These are phyloP conservation scores for Melanotaenia duboulayi DNA, from an alignment of 2,113 vertebrate genomes.

Conservation along the genomic window DNA sequence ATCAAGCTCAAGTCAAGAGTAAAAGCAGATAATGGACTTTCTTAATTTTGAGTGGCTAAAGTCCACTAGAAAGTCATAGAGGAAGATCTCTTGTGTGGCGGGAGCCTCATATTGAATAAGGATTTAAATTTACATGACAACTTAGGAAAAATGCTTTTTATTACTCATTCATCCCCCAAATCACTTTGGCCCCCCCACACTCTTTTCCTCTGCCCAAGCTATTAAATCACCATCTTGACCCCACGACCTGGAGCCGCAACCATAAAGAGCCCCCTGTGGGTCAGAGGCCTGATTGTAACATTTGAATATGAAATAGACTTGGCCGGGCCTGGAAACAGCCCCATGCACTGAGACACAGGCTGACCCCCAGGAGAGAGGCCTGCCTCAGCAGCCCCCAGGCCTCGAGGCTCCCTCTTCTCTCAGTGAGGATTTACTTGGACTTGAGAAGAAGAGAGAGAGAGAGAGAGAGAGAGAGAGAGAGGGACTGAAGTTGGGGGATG, in stretches of 20 bases:
- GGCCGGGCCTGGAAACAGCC: slow-evolving; percentile 83
- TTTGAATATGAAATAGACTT: slow-evolving; percentile 87
- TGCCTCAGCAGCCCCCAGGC: slow-evolving; percentile 65
- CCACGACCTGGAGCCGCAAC: slow-evolving; percentile 78
- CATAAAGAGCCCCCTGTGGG: slow-evolving; percentile 85
- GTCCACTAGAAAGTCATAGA: slow-evolving; percentile 73
- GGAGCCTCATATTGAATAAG: slow-evolving; percentile 63
- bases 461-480: slow-evolving; percentile 59
- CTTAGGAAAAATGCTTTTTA: slow-evolving; percentile 85
- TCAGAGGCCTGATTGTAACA: slow-evolving; percentile 84
- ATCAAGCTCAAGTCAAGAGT: slow-evolving; percentile 66
- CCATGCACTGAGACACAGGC: slow-evolving; percentile 73
- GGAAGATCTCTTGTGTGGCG: slow-evolving; percentile 47
- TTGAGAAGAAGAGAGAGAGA: slow-evolving; percentile 71
- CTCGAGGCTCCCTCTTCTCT: slow-evolving; percentile 62
- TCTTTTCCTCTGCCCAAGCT: slow-evolving; percentile 80
- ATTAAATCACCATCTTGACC: slow-evolving; percentile 88
- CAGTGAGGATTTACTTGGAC: slow-evolving; percentile 83
- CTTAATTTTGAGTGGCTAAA: slow-evolving; percentile 56
- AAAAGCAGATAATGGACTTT: slow-evolving; percentile 65
- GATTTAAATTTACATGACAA: slow-evolving; percentile 81
- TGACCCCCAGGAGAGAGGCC: slow-evolving; percentile 82
- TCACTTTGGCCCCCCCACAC: slow-evolving; percentile 75
- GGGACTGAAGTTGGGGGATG: slow-evolving; percentile 60
- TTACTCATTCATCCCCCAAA: slow-evolving; percentile 84